Evolutionary conservation across 1,140 invertebrate genomes (phyloP).

Genomic region (Hydropsyche tenuis): DNA sequence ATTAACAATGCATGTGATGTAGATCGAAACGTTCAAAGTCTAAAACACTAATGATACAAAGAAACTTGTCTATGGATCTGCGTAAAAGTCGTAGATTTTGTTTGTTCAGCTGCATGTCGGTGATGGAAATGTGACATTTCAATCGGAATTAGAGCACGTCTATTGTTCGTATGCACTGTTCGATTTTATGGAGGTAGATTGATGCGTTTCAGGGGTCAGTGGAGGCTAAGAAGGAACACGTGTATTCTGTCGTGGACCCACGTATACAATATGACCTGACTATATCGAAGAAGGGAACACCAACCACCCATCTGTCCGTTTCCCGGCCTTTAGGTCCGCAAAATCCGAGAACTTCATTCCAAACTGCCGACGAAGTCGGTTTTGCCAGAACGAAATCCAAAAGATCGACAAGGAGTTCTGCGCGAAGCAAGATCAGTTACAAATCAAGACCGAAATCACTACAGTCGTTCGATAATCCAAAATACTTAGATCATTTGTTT

Average conservation of each 20-base stretch:
- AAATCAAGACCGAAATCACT: slow-evolving; percentile 58
- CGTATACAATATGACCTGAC: slow-evolving; percentile 63
- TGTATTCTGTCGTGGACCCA: slow-evolving; percentile 62
- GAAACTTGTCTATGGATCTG: no score
- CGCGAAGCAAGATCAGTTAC: slow-evolving; percentile 48
- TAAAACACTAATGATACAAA: no score
- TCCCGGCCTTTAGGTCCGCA: slow-evolving; percentile 56
- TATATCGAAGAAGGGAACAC: slow-evolving; percentile 61
- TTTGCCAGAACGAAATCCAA: slow-evolving; percentile 53
- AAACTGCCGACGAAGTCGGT: slow-evolving; percentile 56
- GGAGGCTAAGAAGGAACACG: slow-evolving; percentile 58
- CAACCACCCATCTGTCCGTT: slow-evolving; percentile 61
- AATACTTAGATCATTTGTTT: slow-evolving; percentile 61
- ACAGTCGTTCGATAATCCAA: slow-evolving; percentile 58
- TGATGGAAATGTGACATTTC: no score
- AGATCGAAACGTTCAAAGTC: no score
- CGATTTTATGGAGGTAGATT: neutral
- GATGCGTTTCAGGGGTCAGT: slow-evolving; percentile 51
- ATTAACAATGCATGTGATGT: no score
- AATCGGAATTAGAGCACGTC: no score
- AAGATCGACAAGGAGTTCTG: slow-evolving; percentile 55
- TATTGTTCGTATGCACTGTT: no score
- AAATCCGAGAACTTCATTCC: slow-evolving; percentile 54
- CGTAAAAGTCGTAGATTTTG: no score
- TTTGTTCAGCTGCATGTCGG: no score